Percentiles rank a stretch among this genome's conserved stretches.
phyloP scores from a whole-genome alignment of 2,113 vertebrate genomes.

The Myrmecophaga tridactyla region DNA sequence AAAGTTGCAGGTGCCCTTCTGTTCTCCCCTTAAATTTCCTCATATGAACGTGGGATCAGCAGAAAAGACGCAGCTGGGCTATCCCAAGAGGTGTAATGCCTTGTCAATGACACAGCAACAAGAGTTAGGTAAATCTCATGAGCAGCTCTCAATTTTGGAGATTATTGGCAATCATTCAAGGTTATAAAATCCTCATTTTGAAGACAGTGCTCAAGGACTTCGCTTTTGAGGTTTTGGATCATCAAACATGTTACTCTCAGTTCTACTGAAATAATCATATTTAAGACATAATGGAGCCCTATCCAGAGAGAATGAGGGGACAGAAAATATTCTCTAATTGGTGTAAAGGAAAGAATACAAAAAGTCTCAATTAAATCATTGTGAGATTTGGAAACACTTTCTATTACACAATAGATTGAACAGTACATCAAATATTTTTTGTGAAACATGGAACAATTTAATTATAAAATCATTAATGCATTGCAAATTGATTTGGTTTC shows the following conservation, averaged over 20 bases:
- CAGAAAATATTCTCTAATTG: conserved; percentile 30
- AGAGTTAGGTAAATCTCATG: background rate
- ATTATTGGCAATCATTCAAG: background rate
- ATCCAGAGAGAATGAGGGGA: background rate
- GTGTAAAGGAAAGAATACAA: conserved; percentile 54
- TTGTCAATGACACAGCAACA: background rate
- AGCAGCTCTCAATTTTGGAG: background rate
- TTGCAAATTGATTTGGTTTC: conserved; percentile 68
- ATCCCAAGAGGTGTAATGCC: background rate
- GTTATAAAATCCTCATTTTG: background rate
- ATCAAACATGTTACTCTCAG: conserved; percentile 30
- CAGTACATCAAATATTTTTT: conserved; percentile 63
- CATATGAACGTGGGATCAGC: background rate
- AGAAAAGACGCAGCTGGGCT: background rate
- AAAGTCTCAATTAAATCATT: conserved; percentile 60
- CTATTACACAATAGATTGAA: conserved; percentile 64
- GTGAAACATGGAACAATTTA: conserved; percentile 65
- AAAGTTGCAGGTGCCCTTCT: background rate
- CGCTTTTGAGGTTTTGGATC: conserved; percentile 36
- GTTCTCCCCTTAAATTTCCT: background rate
- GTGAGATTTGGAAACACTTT: conserved; percentile 67
- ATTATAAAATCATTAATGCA: conserved; percentile 60
- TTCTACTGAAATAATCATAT: conserved; percentile 30
- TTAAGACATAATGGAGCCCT: background rate
- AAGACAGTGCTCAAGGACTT: background rate